Evolutionary conservation across 2,888 invertebrate genomes (phyloP), one percentile per base, ranked within the genome.

Genomic region (Pseudolycoriella hygida): DNA sequence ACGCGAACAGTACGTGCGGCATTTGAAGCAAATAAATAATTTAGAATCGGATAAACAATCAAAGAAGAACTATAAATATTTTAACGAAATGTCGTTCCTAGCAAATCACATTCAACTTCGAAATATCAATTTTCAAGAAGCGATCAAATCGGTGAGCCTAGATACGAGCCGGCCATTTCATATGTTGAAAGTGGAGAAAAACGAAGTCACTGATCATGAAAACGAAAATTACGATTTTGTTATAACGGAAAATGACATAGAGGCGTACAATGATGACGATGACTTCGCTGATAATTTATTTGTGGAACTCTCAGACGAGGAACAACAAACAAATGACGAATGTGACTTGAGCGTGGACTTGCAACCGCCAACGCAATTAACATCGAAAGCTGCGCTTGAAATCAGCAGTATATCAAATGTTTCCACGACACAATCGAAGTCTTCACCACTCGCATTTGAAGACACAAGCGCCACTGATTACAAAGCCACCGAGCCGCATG

Each of bases 51-150:
- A 25, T 8, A 25, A 25, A 25, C 25, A 4, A 6, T 8, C 8
- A 8, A 25, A 25, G 25, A 25, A 25, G 8, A 44, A 44, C 32
- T 46, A 44, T 41, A 44, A 44, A 44, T 42, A 46, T 42, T 48
- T 25, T 20, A 38, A 44, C 10, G 31, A 46, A 32, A 48, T 48
- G 48, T 11, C 18, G 3, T 48, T 48, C 30, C 19, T 46, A 25
- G 39, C 10, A 25, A 39, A 44, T 5, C 18, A 18, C 40, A 45
- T 45, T 6, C 19, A 40, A 40, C 12, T 45, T 10, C 44, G 44
- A n/a, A 31, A 15, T 3, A 2, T 11, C 5, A 42, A 31, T 25
- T 25, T 6, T 25, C 25, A 25, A 25, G 25, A 25, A 4, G 25
- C 8, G 5, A 25, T 25, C 8, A 6, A 4, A 6, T n/a, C n/a